Conservation (phyloP, 2,888 invertebrate genomes). For the Heliconius ismenius region DNA sequence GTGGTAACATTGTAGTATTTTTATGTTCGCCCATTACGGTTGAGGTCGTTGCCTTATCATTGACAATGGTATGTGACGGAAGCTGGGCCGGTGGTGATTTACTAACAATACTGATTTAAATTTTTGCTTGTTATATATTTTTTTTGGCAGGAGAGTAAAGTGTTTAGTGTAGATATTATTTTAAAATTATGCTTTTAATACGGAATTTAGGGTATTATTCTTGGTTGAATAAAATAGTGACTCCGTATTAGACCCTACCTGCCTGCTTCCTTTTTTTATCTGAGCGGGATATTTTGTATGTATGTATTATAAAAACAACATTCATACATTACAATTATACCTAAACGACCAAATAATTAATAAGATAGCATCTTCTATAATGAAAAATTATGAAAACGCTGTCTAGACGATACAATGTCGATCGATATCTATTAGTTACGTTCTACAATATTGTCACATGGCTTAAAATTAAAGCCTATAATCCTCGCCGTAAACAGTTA, state of each 20-base stretch:
- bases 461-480: no score
- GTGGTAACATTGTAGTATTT: constrained; percentile 22
- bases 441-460: background rate
- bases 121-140: background rate
- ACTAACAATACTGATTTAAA: constrained; percentile 14
- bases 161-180: background rate
- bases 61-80: constrained; percentile 35
- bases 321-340: background rate
- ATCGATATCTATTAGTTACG: background rate
- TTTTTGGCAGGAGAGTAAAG: background rate
- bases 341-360: background rate
- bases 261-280: background rate
- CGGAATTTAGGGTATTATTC: background rate
- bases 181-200: background rate
- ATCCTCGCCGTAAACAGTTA: no score
- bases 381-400: background rate
- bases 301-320: background rate
- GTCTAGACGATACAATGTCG: background rate
- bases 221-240: background rate
- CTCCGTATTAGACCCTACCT: background rate
- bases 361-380: background rate
- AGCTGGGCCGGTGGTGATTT: constrained; percentile 33
- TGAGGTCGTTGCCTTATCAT: constrained; percentile 33
- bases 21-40: constrained; percentile 27
- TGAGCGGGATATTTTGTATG: no score